phyloP scores from a whole-genome alignment of 1,140 invertebrate species.

The Trichonephila clavata region DNA sequence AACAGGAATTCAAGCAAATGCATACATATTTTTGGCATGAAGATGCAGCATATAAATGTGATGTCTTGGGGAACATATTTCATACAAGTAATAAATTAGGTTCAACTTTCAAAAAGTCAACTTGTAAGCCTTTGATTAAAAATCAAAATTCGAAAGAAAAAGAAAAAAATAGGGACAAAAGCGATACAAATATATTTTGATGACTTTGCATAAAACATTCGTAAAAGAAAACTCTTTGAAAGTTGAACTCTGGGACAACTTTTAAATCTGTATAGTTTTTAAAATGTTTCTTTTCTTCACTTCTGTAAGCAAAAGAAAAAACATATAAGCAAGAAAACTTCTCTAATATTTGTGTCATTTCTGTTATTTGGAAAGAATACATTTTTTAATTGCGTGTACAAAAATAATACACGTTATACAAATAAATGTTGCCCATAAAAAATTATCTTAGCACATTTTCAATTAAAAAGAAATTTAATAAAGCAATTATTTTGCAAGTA shows the following conservation, averaged over 20 bases:
- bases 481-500: too few species aligned
- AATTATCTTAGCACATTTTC: too few species aligned
- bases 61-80: neutral
- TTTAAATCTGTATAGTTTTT: neutral
- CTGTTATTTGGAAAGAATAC: neutral
- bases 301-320: neutral
- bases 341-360: neutral
- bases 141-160: neutral
- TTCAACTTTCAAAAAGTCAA: neutral
- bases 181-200: neutral
- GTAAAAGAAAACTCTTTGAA: neutral
- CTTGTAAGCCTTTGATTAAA: neutral
- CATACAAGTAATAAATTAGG: neutral
- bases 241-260: neutral
- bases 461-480: too few species aligned
- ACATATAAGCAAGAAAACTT: neutral
- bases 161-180: neutral
- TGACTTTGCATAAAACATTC: neutral
- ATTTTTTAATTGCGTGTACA: too few species aligned
- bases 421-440: too few species aligned
- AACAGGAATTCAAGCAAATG: constrained; percentile 31
- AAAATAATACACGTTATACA: too few species aligned
- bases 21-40: constrained; percentile 26
- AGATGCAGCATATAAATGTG: neutral
- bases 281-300: neutral